Evolutionary conservation across 2,113 vertebrate genomes (phyloP), one percentile per base, ranked within the genome.

Genomic region (Piliocolobus tephrosceles): DNA sequence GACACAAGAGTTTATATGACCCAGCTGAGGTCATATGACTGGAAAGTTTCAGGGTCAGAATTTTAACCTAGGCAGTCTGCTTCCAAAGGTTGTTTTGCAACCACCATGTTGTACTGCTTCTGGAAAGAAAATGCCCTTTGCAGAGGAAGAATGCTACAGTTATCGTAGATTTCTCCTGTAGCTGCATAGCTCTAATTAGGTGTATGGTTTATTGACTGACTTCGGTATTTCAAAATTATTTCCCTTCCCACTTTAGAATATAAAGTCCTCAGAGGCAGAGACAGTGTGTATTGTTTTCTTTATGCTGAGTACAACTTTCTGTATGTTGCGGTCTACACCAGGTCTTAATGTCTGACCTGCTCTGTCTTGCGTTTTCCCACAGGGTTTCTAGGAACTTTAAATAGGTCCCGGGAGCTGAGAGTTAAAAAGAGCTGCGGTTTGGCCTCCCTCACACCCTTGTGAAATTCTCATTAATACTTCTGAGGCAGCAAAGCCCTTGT

Each of bases 211-310:
- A 30, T 73, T 91, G 83, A 80, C 68, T 40, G 38, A 90, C 40
- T 47, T 61, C 32, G 8, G 22, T 85, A 57, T 95, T 96, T 96
- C 85, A 70, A 93, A 91, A 73, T 82, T 35, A 43, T 86, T 81
- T 70, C 16, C 72, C 22, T 94, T 97, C 35, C 50, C 90, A 66
- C 64, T 94, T 95, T 72, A 52, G 61, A 95, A 88, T 72, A 55
- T 58, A 81, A 94, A 87, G 55, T 85, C 55, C 32, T 78, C 55
- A 38, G 68, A 38, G 80, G 2, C 38, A 94, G 30, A 58, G 61
- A 66, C 14, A 40, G 75, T 30, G 11, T 1, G 2, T 45, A 47
- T 47, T 95, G 32, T 80, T 95, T 96, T 82, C 43, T 30, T 92
- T 90, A 14, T 30, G 43, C 58, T 72, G 20, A 70, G 47, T 38